Conservation (phyloP, 2,797 vertebrate genomes). For the Gallinago nigripennis region DNA sequence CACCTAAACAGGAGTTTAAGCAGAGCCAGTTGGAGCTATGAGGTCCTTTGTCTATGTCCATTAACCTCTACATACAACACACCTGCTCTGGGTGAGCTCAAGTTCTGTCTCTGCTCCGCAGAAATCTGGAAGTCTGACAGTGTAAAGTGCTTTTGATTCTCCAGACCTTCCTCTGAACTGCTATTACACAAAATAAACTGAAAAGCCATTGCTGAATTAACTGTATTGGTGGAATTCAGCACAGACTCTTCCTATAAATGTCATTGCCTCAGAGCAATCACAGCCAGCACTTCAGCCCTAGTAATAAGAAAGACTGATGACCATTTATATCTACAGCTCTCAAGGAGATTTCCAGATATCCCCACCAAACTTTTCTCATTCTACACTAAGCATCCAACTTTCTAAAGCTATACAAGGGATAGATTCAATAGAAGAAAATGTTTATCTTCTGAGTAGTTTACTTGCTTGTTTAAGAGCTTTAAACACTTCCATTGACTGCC, state of each 20-base stretch:
- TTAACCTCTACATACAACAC: background rate
- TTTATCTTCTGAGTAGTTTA: background rate
- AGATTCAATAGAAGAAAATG: background rate
- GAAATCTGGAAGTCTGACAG: background rate
- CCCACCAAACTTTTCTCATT: background rate
- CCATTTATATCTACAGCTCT: background rate
- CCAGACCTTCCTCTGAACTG: background rate
- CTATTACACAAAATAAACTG: background rate
- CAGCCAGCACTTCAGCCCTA: background rate
- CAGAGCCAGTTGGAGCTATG: background rate
- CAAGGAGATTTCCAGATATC: background rate
- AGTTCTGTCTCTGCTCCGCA: background rate
- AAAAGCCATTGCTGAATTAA: background rate
- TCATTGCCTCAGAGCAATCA: background rate
- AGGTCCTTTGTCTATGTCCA: background rate
- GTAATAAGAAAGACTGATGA: background rate
- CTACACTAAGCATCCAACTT: background rate
- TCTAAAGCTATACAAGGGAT: background rate
- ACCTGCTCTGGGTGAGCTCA: background rate
- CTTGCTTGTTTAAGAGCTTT: background rate
- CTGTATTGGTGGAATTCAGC: background rate
- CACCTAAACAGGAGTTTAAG: background rate
- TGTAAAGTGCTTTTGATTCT: background rate
- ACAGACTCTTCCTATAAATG: background rate
- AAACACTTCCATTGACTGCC: background rate